Evolutionary conservation across 2,797 vertebrate species (phyloP).

Genomic region (Tiaroga cobitis): DNA sequence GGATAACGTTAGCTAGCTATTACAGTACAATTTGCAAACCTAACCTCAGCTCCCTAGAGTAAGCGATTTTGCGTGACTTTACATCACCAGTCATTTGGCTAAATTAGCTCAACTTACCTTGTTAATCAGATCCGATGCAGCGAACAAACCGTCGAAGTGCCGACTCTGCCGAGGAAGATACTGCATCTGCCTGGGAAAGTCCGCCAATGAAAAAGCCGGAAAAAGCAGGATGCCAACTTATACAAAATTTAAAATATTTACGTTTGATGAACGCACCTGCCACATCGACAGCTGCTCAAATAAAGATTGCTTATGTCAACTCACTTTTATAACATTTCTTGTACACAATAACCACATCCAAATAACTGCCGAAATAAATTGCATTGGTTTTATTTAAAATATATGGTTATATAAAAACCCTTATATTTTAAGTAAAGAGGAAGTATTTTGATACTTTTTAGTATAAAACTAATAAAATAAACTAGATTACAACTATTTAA

Average conservation of each 20-base stretch:
- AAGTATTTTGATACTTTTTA: slow-evolving; percentile 14
- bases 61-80: not conserved
- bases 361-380: slow-evolving; percentile 4
- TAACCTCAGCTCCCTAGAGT: not conserved
- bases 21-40: not conserved
- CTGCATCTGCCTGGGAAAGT: slow-evolving; percentile 1
- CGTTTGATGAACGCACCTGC: not conserved
- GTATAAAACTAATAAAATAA: slow-evolving; percentile 31
- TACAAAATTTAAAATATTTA: not conserved
- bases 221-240: not conserved
- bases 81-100: not conserved
- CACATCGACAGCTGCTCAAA: slow-evolving; percentile 30
- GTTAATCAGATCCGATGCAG: not conserved
- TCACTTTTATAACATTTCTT: slow-evolving; percentile 31
- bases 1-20: too few species aligned
- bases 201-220: not conserved
- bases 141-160: not conserved
- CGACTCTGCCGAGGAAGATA: not conserved
- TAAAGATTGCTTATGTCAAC: slow-evolving; percentile 19
- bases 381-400: not conserved
- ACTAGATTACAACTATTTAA: slow-evolving; percentile 44
- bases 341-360: slow-evolving; percentile 8
- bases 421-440: slow-evolving; percentile 22
- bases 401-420: slow-evolving; percentile 5
- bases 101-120: slow-evolving; percentile 14